Evolutionary conservation across 2,113 vertebrate genomes (phyloP), one percentile per base, ranked within the genome.

Genomic region (Myanophis thanlyinensis): DNA sequence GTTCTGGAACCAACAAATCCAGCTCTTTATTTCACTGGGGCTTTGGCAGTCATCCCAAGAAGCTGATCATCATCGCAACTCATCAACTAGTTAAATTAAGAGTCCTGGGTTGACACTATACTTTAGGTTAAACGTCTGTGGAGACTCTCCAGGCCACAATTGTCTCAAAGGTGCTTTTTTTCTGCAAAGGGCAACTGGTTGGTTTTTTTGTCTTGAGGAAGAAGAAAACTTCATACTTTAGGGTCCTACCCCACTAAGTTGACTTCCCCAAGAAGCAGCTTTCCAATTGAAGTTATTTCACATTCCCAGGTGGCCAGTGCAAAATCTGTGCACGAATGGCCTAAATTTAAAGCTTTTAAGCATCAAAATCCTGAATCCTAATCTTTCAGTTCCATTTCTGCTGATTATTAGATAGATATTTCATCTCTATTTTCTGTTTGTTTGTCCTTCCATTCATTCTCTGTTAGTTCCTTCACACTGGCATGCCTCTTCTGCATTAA

Each of bases 11-110:
- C 48, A 59, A 93, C 48, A 53, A 12, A 90, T 87, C 93, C 92
- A 90, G 15, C 91, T 93, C 52, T 85, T 85, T 54, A 95, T 87
- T 93, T 92, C 2, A 10, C 94, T 97, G 95, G 92, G 94, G 94
- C 93, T 97, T 95, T 95, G 95, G 73, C 51, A 94, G 96, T 95
- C 96, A 93, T 92, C 96, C 87, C 92, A 95, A 96, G 95, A 97
- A 97, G 56, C 94, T 95, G 95, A 97, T 18, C 85, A 97, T 18
- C 85, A 54, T 54, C 53, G 51, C 88, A 22, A 44, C 44, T 47
- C 51, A 62, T 35, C 11, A 53, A 23, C 88, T 89, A 86, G 22
- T 89, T 92, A 53, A 89, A 85, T 49, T 46, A 0, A 89, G 44
- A 92, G 67, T 27, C 53, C 12, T 85, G 13, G 23, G 35, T 13